Base-by-base conservation (phyloP, 2,797 vertebrate species). In the Eulemur rubriventer region DNA sequence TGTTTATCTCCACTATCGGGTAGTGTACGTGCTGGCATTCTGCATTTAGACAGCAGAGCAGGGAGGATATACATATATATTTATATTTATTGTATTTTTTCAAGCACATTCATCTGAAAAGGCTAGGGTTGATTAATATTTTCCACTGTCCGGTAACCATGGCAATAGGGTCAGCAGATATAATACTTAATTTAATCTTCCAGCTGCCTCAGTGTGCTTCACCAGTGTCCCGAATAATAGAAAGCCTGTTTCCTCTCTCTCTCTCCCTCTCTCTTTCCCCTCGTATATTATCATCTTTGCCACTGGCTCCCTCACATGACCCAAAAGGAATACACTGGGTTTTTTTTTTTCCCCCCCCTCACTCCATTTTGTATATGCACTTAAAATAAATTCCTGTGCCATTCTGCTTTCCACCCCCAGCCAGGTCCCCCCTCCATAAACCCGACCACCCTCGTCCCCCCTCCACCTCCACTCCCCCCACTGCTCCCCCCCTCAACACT, bases 121-220 rank as follows among this genome's bases (percentile, higher is more conserved):
- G 98, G 98, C 98, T 99, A 99, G 99, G 98, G 99, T 99, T 99
- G 99, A 99, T 99, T 99, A 99, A 99, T 99, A 99, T 99, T 99
- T 99, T 99, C 99, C 98, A 98, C 99, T 99, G 99, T 99, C 99
- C 99, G 98, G 99, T 99, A 99, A 99, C 99, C 99, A 99, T 99
- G 99, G 99, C 99, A 99, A 99, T 99, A 99, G 99, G 99, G 99
- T 99, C 99, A 99, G 99, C 99, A 99, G 99, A 99, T 99, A 99
- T 99, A 99, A 99, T 99, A 99, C 99, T 99, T 99, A 99, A 99
- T 99, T 99, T 99, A 99, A 99, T 99, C 99, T 99, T 99, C 99
- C 99, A 99, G 98, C 99, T 99, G 99, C 99, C 99, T 99, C 99
- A 99, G 99, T 99, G 99, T 99, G 99, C 99, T 99, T 99, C 99